These are phyloP conservation scores for Oscarella lobularis DNA, from an alignment of 37 sponge, comb jelly and placozoan species.

Conservation along the genomic window DNA sequence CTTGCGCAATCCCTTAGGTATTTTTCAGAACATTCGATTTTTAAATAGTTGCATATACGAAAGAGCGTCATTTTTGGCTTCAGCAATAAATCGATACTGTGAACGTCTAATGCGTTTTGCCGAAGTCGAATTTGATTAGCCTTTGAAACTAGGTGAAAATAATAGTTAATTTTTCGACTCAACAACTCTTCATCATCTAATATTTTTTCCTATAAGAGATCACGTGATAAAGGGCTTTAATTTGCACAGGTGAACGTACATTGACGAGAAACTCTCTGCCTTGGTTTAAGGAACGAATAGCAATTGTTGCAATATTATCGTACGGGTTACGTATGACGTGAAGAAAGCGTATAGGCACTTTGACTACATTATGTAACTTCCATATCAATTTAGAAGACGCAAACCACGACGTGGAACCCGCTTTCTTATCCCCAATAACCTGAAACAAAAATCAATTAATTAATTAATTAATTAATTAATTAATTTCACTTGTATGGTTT, in stretches of 20 bases:
- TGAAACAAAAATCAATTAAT: neutral
- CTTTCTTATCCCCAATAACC: constrained; percentile 10
- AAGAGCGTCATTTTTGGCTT: neutral
- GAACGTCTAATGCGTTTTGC: neutral
- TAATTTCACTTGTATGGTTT: neutral
- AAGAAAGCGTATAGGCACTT: neutral
- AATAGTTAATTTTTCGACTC: neutral
- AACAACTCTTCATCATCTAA: neutral
- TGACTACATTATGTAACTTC: neutral
- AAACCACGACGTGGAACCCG: neutral
- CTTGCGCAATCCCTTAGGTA: neutral
- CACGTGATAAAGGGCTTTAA: neutral
- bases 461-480: no score
- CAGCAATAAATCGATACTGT: neutral
- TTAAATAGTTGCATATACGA: neutral
- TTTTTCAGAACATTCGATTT: neutral
- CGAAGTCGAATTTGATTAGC: neutral
- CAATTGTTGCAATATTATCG: neutral
- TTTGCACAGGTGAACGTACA: no score
- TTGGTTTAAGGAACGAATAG: neutral
- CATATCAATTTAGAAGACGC: neutral
- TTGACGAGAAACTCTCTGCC: neutral
- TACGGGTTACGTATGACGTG: constrained; percentile 6
- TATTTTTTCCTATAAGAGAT: neutral
- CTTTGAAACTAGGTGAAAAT: neutral